These are phyloP conservation scores for Coregonus ussuriensis DNA, from an alignment of 2,797 vertebrate genomes.

Conservation along the genomic window DNA sequence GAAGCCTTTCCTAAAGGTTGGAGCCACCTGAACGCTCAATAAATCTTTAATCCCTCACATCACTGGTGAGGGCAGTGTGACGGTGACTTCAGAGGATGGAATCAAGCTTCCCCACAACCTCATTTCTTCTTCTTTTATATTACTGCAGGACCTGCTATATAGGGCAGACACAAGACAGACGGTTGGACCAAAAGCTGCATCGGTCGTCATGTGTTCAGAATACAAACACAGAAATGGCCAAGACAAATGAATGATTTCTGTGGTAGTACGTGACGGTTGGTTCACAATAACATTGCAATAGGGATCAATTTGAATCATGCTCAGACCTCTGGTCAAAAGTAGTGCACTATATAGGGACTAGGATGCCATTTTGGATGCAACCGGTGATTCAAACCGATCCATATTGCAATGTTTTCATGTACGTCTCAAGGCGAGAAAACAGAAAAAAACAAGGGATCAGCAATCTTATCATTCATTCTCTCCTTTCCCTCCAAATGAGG, in stretches of 20 bases:
- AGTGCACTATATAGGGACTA: not conserved
- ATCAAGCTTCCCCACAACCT: constrained; percentile 12
- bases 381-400: not conserved
- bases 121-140: not conserved
- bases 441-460: constrained; percentile 22
- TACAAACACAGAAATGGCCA: not conserved
- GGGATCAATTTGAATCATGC: not conserved
- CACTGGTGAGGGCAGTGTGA: constrained; percentile 37
- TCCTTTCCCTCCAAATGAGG: constrained; percentile 44
- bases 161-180: not conserved
- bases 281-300: not conserved
- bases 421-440: not conserved
- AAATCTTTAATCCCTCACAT: constrained; percentile 47
- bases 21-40: constrained; percentile 41
- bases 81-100: constrained; percentile 33
- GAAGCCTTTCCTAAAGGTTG: constrained; percentile 37
- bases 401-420: not conserved
- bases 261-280: not conserved
- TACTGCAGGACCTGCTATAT: not conserved
- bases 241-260: not conserved
- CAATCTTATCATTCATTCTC: constrained; percentile 42
- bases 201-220: not conserved
- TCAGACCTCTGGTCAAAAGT: not conserved
- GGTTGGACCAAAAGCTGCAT: no score
- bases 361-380: not conserved